Base-by-base conservation (phyloP, 2,113 vertebrate species). In the Anser cygnoides region DNA sequence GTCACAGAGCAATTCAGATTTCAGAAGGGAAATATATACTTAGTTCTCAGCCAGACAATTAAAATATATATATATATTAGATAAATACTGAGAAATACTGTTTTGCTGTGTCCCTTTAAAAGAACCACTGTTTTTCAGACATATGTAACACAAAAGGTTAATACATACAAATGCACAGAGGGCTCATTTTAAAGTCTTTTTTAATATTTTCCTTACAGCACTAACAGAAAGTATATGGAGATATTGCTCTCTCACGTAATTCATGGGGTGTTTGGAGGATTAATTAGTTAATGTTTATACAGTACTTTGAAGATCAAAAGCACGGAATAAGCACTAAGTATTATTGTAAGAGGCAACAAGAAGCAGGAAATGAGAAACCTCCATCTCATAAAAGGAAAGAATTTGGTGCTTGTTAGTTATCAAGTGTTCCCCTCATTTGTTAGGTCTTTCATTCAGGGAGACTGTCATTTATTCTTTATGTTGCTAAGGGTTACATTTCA, bases 341-440 rank as follows among this genome's bases (percentile, higher is more conserved):
- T 4, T 67, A 46, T 44, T 86, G 44, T 59, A 92, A 75, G 59
- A 95, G 72, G 29, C 55, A 49, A 78, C 25, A 74, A 84, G 86
- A 71, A 86, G 31, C 80, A 90, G 83, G 89, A 93, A 84, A 93
- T 81, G 55, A 93, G 57, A 97, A 95, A 87, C 21, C 46, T 86
- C 16, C 9, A 59, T 37, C 55, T 92, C 88, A 59, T 78, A 58
- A 95, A 93, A 94, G 25, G 21, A 73, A 58, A 80, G 35, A 79
- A 10, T 54, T 73, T 84, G 33, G 7, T 87, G 22, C 39, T 85
- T 80, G 20, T 74, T 83, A 70, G 20, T 79, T 93, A 52, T 71
- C 50, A 92, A 86, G 20, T 2, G 0, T 83, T 92, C 31, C 68
- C 55, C 17, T 88, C 28, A 35, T 59, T 80, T 80, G 31, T 39